Conservation (phyloP, 2,113 vertebrate species). For the Thamnophis sirtalis region DNA sequence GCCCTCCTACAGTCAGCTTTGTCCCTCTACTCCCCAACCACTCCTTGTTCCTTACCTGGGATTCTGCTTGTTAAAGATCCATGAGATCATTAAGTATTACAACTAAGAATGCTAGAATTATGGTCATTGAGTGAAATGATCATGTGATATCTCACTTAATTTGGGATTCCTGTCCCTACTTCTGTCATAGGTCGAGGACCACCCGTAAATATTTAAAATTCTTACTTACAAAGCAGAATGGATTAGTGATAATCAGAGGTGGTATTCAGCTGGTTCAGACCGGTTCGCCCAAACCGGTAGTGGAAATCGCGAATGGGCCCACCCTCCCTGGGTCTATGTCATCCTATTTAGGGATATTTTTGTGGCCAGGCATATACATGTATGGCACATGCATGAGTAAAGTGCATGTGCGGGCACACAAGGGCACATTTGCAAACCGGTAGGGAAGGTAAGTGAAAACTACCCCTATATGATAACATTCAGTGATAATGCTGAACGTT, state of each 20-base stretch:
- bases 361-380: too few relatives aligned
- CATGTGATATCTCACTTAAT: background rate
- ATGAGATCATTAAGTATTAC: background rate
- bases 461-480: too few relatives aligned
- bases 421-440: too few relatives aligned
- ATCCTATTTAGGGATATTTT: too few relatives aligned
- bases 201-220: background rate
- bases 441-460: too few relatives aligned
- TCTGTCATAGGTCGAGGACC: background rate
- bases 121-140: background rate
- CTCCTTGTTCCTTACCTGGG: background rate
- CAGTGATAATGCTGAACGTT: background rate
- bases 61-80: background rate
- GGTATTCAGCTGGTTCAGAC: too few relatives aligned
- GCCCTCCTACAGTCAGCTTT: background rate
- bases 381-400: too few relatives aligned
- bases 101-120: background rate
- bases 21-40: fast-evolving
- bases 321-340: too few relatives aligned
- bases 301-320: too few relatives aligned
- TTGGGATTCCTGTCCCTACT: background rate
- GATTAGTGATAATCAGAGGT: background rate
- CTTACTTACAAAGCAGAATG: background rate
- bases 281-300: too few relatives aligned
- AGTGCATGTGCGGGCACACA: too few relatives aligned